Conservation (phyloP, 2,888 invertebrate species). For the Phorcus lineatus region DNA sequence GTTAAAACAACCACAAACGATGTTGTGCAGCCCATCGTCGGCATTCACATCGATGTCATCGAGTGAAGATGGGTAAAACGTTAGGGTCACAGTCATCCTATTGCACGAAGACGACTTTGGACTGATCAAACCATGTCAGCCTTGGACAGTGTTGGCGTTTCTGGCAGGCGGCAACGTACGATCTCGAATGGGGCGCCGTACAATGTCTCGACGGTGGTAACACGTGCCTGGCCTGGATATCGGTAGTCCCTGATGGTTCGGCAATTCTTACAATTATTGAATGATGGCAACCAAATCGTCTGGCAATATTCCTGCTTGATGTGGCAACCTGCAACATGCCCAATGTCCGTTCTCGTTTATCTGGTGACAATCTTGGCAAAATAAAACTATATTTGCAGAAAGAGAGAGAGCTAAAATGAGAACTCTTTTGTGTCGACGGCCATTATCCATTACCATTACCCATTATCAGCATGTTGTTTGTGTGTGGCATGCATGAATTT, state of each 20-base stretch:
- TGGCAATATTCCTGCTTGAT: neutral
- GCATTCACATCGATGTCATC: neutral
- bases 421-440: no score
- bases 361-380: neutral
- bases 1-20: neutral
- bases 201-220: neutral
- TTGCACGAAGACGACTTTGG: neutral
- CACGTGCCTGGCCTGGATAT: neutral
- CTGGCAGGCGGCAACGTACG: neutral
- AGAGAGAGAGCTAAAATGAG: no score
- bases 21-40: neutral
- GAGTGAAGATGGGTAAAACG: neutral
- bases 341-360: neutral
- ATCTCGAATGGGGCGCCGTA: neutral
- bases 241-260: neutral
- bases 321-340: neutral
- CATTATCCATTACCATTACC: no score
- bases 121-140: conserved; percentile 15
- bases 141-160: neutral
- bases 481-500: no score
- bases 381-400: neutral
- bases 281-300: neutral
- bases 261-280: neutral
- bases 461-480: no score
- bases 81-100: neutral